A percentile compares a stretch with the other conserved stretches of the same genome.
These are phyloP conservation scores for Tanypteryx hageni DNA, from an alignment of 2,888 invertebrate species.

Conservation along the genomic window DNA sequence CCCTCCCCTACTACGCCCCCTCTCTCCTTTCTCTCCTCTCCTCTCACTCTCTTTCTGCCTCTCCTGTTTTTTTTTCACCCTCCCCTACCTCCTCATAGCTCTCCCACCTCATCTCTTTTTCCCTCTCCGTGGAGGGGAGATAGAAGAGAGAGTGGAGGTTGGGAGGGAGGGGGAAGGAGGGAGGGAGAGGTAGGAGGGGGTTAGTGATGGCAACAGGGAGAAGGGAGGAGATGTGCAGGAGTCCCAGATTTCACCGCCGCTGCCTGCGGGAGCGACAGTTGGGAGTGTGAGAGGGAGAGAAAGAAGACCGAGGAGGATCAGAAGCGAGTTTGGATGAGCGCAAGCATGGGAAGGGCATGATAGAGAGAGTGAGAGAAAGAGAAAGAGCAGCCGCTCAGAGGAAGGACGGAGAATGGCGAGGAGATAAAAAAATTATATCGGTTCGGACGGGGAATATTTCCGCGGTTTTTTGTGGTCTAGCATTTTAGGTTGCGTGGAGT, in stretches of 20 bases:
- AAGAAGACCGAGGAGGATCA: neutral
- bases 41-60: neutral
- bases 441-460: too few species aligned
- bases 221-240: constrained; percentile 47
- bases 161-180: constrained; percentile 42
- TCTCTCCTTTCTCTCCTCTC: neutral
- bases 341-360: neutral
- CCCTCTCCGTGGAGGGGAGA: neutral
- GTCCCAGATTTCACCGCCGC: constrained; percentile 60
- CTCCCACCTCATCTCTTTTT: neutral
- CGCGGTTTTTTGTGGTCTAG: too few species aligned
- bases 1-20: neutral
- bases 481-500: too few species aligned
- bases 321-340: neutral
- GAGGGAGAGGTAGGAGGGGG: neutral
- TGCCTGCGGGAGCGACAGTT: constrained; percentile 24
- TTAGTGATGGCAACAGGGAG: neutral
- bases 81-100: neutral
- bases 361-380: neutral
- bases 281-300: neutral
- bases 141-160: constrained; percentile 52
- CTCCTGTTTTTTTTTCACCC: neutral
- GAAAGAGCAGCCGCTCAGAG: neutral
- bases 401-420: too few species aligned
- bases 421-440: too few species aligned